Evolutionary conservation across 2,113 vertebrate genomes (phyloP).

Genomic region (Corvus hawaiiensis): DNA sequence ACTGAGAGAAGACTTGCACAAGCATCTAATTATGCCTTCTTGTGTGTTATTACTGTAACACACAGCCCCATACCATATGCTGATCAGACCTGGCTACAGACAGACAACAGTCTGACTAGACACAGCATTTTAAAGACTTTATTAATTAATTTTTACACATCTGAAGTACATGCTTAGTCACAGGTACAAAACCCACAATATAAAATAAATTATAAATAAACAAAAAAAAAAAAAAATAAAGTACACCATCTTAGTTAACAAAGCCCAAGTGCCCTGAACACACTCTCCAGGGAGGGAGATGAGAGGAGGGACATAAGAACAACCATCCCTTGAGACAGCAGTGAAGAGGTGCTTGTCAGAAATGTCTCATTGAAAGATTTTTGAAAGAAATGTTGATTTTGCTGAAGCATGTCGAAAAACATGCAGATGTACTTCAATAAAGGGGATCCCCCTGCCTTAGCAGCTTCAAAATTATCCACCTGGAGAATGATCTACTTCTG

Average conservation of each 20-base stretch:
- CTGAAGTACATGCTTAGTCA: neutral
- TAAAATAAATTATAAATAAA: neutral
- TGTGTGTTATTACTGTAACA: neutral
- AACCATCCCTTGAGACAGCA: neutral
- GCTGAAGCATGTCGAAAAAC: neutral
- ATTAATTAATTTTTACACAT: slow-evolving; percentile 16
- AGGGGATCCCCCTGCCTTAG: no score
- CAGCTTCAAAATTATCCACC: neutral
- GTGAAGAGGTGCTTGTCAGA: neutral
- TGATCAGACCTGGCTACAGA: slow-evolving; percentile 37
- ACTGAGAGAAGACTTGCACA: slow-evolving; percentile 10
- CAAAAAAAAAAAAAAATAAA: neutral
- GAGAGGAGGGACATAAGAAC: neutral
- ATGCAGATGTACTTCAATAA: neutral
- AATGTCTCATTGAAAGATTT: neutral
- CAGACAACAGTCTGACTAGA: slow-evolving; percentile 36
- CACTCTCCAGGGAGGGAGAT: neutral
- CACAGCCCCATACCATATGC: neutral
- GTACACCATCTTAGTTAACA: neutral
- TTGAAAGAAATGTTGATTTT: neutral
- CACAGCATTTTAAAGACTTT: slow-evolving; percentile 26
- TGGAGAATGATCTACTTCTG: neutral
- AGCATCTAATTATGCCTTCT: neutral
- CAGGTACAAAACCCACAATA: neutral
- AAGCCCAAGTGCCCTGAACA: neutral